Base-by-base conservation (phyloP, 1,140 invertebrate species). In the Nomia melanderi region DNA sequence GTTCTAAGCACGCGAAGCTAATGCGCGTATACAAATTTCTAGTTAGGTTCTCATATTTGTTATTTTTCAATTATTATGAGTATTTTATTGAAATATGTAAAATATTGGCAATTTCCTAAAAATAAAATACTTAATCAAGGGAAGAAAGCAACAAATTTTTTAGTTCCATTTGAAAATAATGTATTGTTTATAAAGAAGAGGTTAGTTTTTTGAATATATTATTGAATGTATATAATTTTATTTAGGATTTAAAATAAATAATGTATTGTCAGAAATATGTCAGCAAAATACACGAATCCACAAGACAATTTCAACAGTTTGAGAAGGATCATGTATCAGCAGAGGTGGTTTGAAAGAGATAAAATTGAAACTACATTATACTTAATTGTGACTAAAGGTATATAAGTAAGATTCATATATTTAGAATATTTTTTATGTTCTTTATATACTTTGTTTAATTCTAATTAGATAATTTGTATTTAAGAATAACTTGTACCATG, bases 291-390 rank as follows among this genome's bases (percentile, higher is more conserved):
- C n/a, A n/a, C n/a, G n/a, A n/a, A n/a, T n/a, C n/a, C n/a, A n/a
- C n/a, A n/a, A n/a, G n/a, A n/a, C n/a, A n/a, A n/a, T n/a, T n/a
- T n/a, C n/a, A n/a, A n/a, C n/a, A n/a, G n/a, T n/a, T n/a, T n/a
- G n/a, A 0, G 0, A 25, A 12, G 0, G 0, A 0, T 17, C 9
- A 8, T 66, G 14, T 3, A 14, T 14, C 11, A 0, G 7, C 0
- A 47, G 0, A 23, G 41, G 2, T 33, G 2, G 11, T 12, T 27
- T n/a, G 0, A 1, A 0, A 67, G 17, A 36, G 33, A 8, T n/a
- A 1, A 44, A 20, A 36, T 69, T 17, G 29, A 31, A 67, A 47
- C 12, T 36, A 41, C 69, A 23, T 36, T 69, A 36, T 0, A 39
- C 1, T 0, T 0, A 11, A 67, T 75, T 29, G 0, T 14, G 0